Percentiles rank a stretch among this genome's conserved stretches.
Evolutionary conservation across 2,888 invertebrate genomes (phyloP).

Genomic region (Tenthredo distinguenda): DNA sequence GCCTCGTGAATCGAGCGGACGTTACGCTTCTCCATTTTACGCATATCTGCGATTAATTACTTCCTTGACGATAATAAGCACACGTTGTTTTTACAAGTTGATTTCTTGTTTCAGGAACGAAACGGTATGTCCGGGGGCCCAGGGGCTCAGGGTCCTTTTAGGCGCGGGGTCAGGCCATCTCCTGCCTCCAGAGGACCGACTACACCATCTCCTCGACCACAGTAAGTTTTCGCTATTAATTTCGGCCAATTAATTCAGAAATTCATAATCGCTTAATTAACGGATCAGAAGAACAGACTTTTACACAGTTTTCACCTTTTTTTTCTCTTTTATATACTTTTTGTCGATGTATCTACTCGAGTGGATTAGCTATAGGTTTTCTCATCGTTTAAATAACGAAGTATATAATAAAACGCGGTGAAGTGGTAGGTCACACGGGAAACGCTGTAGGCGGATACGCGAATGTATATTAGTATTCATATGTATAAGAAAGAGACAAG

Average conservation of each 20-base stretch:
- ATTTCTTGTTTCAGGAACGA: constrained; percentile 63
- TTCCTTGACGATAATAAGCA: neutral
- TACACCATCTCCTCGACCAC: constrained; percentile 10
- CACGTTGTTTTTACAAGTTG: constrained; percentile 13
- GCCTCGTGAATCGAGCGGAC: constrained; percentile 15
- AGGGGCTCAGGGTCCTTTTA: constrained; percentile 60
- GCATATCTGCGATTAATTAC: constrained; percentile 16
- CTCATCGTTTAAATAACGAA: neutral
- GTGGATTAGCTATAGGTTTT: neutral
- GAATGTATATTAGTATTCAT: neutral
- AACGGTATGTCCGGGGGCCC: constrained; percentile 67
- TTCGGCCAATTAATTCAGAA: neutral
- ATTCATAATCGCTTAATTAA: neutral
- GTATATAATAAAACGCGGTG: neutral
- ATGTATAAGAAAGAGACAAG: neutral
- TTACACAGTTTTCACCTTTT: too few species aligned
- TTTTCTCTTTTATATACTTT: neutral
- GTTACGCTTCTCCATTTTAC: constrained; percentile 15
- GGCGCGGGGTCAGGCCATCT: constrained; percentile 33
- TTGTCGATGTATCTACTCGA: neutral
- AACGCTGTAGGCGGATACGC: constrained; percentile 10
- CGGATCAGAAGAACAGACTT: too few species aligned
- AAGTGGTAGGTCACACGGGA: constrained; percentile 20
- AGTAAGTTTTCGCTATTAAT: constrained; percentile 17
- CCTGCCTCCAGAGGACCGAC: constrained; percentile 19